Evolutionary conservation across 2,113 vertebrate genomes (phyloP).

Genomic region (Nothobranchius kuhntae): DNA sequence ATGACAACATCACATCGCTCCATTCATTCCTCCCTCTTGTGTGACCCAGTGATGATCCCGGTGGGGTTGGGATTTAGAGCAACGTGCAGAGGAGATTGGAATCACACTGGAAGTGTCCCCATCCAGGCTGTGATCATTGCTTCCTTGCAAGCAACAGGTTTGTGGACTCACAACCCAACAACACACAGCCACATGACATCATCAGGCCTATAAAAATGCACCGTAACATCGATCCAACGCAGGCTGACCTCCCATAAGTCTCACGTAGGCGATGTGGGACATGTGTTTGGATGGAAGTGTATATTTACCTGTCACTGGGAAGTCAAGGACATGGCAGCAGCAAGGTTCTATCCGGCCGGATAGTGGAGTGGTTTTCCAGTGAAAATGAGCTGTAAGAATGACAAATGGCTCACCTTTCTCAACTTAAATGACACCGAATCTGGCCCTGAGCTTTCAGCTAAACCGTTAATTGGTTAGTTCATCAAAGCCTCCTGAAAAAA

Average conservation of each 20-base stretch:
- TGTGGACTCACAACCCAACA: conserved; percentile 32
- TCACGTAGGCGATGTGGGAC: conserved; percentile 54
- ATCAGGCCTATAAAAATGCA: conserved; percentile 68
- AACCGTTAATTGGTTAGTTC: conserved; percentile 77
- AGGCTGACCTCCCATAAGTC: conserved; percentile 67
- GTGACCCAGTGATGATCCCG: conserved; percentile 61
- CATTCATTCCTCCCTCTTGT: conserved; percentile 60
- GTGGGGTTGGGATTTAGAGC: conserved; percentile 47
- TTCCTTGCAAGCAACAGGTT: conserved; percentile 58
- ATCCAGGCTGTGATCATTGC: conserved; percentile 4
- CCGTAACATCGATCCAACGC: conserved; percentile 61
- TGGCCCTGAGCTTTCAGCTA: conserved; percentile 74
- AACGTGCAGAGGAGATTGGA: conserved; percentile 28
- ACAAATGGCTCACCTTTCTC: conserved; percentile 62
- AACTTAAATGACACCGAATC: conserved; percentile 41
- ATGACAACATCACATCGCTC: conserved; percentile 68
- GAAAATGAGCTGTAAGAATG: conserved; percentile 75
- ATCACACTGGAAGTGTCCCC: conserved; percentile 15
- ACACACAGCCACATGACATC: conserved; percentile 60
- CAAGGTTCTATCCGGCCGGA: conserved; percentile 46
- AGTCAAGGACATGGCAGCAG: conserved; percentile 64
- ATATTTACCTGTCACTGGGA: conserved; percentile 72
- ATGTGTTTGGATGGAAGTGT: conserved; percentile 69
- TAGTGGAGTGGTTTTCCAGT: conserved; percentile 56
- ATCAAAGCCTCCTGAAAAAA: conserved; percentile 66